Conservation (phyloP, 2,113 vertebrate species). For the Cyphotilapia sp. region DNA sequence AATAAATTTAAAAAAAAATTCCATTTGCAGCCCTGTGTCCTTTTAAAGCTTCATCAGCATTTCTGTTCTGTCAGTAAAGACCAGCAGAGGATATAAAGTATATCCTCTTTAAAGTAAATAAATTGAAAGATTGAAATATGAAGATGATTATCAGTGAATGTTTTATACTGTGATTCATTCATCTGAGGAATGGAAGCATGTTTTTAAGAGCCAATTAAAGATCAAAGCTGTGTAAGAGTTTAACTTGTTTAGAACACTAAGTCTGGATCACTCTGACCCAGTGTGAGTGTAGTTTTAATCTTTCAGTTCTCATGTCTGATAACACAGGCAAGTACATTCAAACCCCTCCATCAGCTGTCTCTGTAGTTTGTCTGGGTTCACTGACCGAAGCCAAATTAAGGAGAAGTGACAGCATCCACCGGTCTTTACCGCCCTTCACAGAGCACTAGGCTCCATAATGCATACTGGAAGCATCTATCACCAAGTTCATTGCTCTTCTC, state of each 20-base stretch:
- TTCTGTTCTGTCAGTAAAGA: not conserved
- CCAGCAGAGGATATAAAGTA: not conserved
- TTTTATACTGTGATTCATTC: not conserved
- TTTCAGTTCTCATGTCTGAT: not conserved
- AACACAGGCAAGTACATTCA: not conserved
- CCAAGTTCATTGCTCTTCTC: not conserved
- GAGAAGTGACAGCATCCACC: not conserved
- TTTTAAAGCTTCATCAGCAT: not conserved
- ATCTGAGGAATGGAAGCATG: not conserved
- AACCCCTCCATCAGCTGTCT: not conserved
- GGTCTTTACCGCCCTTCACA: not conserved
- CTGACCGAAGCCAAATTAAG: not conserved
- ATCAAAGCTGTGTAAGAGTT: not conserved
- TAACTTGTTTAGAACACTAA: not conserved
- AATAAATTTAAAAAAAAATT: fast-evolving
- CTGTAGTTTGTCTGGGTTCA: not conserved
- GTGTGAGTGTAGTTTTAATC: not conserved
- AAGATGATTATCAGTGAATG: not conserved
- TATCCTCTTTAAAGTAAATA: not conserved
- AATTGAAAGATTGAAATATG: not conserved
- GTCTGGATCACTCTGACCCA: not conserved
- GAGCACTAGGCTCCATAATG: not conserved
- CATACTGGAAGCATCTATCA: not conserved
- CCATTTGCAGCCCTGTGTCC: not conserved
- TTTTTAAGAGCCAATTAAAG: not conserved